Conservation (phyloP, 2,888 invertebrate species). For the Melieria omissa region DNA sequence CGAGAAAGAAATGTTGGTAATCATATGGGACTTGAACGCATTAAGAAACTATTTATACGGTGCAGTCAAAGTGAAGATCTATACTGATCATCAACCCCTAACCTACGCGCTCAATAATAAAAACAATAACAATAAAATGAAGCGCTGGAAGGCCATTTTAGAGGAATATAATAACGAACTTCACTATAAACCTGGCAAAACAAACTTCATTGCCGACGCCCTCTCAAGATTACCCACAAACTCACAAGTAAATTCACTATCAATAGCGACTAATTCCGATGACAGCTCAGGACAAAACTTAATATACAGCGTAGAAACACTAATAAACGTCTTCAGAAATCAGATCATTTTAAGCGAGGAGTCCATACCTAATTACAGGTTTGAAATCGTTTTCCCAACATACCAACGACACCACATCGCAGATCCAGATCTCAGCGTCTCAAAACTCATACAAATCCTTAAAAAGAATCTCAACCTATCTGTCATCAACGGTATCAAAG, state of each 20-base stretch:
- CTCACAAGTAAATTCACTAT: constrained; percentile 25
- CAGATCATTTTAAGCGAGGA: constrained; percentile 4
- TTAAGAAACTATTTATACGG: too few relatives aligned
- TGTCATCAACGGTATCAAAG: constrained; percentile 32
- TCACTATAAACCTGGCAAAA: too few relatives aligned
- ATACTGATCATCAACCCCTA: too few relatives aligned
- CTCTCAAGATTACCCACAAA: constrained; percentile 11
- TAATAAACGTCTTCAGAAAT: constrained; percentile 22
- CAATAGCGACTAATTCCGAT: constrained; percentile 10
- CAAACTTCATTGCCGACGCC: constrained; percentile 2
- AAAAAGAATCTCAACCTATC: constrained; percentile 33
- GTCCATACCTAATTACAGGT: background rate
- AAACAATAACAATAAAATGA: too few relatives aligned
- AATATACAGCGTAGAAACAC: constrained; percentile 11
- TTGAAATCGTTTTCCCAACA: constrained; percentile 2
- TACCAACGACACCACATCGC: too few relatives aligned
- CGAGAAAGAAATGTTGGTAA: too few relatives aligned
- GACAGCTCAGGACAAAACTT: constrained; percentile 22
- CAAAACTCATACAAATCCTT: constrained; percentile 23
- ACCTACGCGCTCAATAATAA: too few relatives aligned
- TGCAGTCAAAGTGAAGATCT: too few relatives aligned
- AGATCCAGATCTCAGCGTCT: too few relatives aligned
- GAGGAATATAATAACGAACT: too few relatives aligned
- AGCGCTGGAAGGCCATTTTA: too few relatives aligned
- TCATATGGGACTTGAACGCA: too few relatives aligned